A percentile compares a stretch with the other conserved stretches of the same genome.
phyloP scores from a whole-genome alignment of 1,140 invertebrate genomes.

The Heliothis virescens region DNA sequence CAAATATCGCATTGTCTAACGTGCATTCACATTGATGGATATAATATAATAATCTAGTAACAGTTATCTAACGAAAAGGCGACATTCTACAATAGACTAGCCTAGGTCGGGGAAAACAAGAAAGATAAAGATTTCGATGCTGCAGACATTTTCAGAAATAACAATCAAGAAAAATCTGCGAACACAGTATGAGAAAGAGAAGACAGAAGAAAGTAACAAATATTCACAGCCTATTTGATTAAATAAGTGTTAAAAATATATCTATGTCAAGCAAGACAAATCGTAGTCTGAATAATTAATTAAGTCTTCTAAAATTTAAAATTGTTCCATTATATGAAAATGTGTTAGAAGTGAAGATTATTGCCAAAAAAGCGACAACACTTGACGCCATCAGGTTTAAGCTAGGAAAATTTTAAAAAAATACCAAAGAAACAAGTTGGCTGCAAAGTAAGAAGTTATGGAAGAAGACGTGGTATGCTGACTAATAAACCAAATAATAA shows the following conservation, averaged over 20 bases:
- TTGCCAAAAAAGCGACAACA: too few relatives aligned
- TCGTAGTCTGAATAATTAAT: too few relatives aligned
- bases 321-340: too few relatives aligned
- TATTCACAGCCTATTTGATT: background rate
- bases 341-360: too few relatives aligned
- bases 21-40: slow-evolving; percentile 76
- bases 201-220: background rate
- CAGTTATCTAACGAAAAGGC: slow-evolving; percentile 77
- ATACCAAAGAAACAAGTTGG: too few relatives aligned
- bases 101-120: slow-evolving; percentile 57
- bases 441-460: too few relatives aligned
- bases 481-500: too few relatives aligned
- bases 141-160: slow-evolving; percentile 45
- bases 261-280: too few relatives aligned
- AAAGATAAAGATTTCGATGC: slow-evolving; percentile 49
- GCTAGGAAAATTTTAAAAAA: too few relatives aligned
- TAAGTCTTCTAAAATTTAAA: too few relatives aligned
- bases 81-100: slow-evolving; percentile 67
- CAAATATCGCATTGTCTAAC: slow-evolving; percentile 60
- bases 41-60: slow-evolving; percentile 65
- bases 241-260: background rate
- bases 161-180: slow-evolving; percentile 12
- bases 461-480: too few relatives aligned
- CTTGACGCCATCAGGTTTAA: too few relatives aligned
- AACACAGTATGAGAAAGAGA: background rate